Conservation (phyloP, 2,797 vertebrate genomes). For the Paratrypauchen microcephalus region DNA sequence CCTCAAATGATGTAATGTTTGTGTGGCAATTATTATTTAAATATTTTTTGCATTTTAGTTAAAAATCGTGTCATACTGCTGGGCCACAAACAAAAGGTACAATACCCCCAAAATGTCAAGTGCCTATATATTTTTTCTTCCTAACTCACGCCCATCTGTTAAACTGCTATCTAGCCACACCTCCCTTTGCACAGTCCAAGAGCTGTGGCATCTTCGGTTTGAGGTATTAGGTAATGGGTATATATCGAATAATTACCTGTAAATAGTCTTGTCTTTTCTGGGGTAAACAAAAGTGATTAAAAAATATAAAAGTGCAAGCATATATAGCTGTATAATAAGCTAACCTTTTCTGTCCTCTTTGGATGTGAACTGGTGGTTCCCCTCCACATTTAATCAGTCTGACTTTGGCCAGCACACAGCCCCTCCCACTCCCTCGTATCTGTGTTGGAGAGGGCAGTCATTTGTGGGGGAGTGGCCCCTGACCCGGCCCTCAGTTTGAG, state of each 20-base stretch:
- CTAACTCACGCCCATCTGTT: background rate
- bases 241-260: background rate
- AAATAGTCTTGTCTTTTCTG: background rate
- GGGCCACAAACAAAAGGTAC: background rate
- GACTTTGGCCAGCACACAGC: constrained; percentile 68
- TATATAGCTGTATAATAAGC: background rate
- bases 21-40: background rate
- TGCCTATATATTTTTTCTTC: background rate
- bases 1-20: background rate
- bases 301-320: background rate
- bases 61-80: background rate
- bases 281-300: background rate
- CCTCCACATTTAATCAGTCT: constrained; percentile 75
- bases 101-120: background rate
- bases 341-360: constrained; percentile 42
- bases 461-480: constrained; percentile 68
- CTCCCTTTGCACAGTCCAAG: background rate
- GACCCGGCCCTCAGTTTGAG: constrained; percentile 73
- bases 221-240: background rate
- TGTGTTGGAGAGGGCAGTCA: constrained; percentile 58
- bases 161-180: background rate
- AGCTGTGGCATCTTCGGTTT: background rate
- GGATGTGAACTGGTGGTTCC: constrained; percentile 29
- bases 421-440: constrained; percentile 32
- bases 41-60: background rate